Evolutionary conservation across 2,888 invertebrate genomes (phyloP).

Genomic region (Bugulina stolonifera): DNA sequence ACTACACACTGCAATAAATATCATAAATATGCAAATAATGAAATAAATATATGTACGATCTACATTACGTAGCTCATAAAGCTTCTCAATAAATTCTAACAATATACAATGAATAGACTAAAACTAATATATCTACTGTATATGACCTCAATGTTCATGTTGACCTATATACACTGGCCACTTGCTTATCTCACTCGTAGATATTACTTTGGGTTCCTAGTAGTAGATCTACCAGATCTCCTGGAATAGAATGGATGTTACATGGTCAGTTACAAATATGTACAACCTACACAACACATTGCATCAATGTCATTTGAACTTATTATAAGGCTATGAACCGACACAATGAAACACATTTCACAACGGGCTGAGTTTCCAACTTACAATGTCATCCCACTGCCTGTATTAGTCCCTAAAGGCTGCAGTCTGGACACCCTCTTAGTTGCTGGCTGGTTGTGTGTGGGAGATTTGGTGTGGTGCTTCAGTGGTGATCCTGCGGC

Average conservation of each 20-base stretch:
- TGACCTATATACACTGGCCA: too few species aligned
- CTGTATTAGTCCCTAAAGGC: neutral
- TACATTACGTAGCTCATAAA: too few species aligned
- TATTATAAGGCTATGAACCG: neutral
- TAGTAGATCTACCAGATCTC: conserved; percentile 4
- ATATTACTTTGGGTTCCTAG: neutral
- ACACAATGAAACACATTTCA: neutral
- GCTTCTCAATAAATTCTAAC: too few species aligned
- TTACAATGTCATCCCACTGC: conserved; percentile 19
- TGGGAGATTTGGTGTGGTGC: neutral
- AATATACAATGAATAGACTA: too few species aligned
- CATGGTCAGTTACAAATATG: neutral
- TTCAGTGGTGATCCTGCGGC: neutral
- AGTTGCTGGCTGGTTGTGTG: neutral
- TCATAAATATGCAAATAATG: too few species aligned
- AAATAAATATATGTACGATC: too few species aligned
- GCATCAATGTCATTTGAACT: neutral
- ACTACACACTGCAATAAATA: too few species aligned
- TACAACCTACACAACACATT: neutral
- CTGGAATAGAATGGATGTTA: neutral
- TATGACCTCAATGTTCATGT: too few species aligned
- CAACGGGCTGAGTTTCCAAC: neutral
- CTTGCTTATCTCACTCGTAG: too few species aligned
- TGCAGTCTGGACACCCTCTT: neutral
- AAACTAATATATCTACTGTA: too few species aligned